Base-by-base conservation (phyloP, 2,113 vertebrate genomes). In the Gorsachius goisagi region DNA sequence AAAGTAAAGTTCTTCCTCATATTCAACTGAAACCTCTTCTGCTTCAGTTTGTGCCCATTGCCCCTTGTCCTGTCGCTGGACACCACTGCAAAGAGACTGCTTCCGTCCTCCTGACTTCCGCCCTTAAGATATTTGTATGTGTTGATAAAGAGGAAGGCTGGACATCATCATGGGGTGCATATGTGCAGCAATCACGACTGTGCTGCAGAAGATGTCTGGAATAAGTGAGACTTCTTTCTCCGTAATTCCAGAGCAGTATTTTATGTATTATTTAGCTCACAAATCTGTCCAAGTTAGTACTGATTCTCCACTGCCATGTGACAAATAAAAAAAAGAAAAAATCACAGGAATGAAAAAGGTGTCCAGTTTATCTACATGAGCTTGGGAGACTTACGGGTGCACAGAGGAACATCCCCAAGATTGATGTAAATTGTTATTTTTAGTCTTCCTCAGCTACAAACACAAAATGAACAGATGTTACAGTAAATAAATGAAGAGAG, bases 241-340 rank as follows among this genome's bases (percentile, higher is more conserved):
- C 0, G 0, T 35, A 23, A 44, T 18, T 17, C 32, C 45, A 37
- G 20, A 37, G 32, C 9, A 10, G 9, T 71, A 11, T 47, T 75
- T 55, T 26, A 49, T 33, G 27, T 44, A n/a, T 44, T 69, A 49
- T 50, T 94, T 59, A 59, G 3, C 37, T 69, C 19, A 85, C 8
- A 32, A 41, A 49, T 45, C 45, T 55, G 13, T 35, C 22, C 33
- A 59, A 37, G 52, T 44, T 30, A 73, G 77, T 6, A 2, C 4
- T 68, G 35, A 28, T 68, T 73, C 41, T 58, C 41, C 21, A 24
- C 17, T n/a, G 47, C 5, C 11, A 22, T 45, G 12, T 22, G 37
- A 47, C 32, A 7, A 45, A 58, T 18, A 21, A 41, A 47, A 37
- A 58, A 26, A 12, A 39, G 8, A 39, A 37, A 52, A 35, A 26